These are phyloP conservation scores for Otocyon megalotis DNA, from an alignment of 2,113 vertebrate genomes.

Conservation along the genomic window DNA sequence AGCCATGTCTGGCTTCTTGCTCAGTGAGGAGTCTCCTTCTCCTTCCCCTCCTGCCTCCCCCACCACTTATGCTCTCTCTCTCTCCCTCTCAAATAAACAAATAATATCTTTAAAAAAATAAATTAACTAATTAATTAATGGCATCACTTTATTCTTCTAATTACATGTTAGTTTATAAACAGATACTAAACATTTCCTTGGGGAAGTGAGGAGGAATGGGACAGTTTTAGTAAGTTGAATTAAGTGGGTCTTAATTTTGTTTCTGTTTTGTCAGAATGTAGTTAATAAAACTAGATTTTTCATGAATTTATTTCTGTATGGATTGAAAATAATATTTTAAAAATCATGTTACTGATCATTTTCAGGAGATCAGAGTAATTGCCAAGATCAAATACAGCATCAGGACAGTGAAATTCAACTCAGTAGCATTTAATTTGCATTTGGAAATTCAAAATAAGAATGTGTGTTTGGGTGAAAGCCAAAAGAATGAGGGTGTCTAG, in stretches of 20 bases:
- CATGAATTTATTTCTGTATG: not conserved
- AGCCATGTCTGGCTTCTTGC: not conserved
- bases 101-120: not conserved
- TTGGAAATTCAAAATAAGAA: constrained; percentile 29
- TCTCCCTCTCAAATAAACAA: not conserved
- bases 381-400: constrained; percentile 39
- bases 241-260: not conserved
- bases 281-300: constrained; percentile 55
- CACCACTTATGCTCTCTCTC: not conserved
- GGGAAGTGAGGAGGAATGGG: fast-evolving
- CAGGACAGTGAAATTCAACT: not conserved
- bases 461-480: constrained; percentile 4
- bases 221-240: not conserved
- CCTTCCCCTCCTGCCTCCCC: not conserved
- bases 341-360: constrained; percentile 26
- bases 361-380: constrained; percentile 3
- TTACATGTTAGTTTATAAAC: not conserved
- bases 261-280: constrained; percentile 30
- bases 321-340: not conserved
- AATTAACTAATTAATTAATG: not conserved
- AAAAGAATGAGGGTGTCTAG: not conserved
- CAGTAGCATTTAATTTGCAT: not conserved
- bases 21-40: not conserved
- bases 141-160: not conserved
- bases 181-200: not conserved